A percentile compares a stretch with the other conserved stretches of the same genome.
phyloP scores from a whole-genome alignment of 2,113 vertebrate genomes.

The Xyliphius kryptos region DNA sequence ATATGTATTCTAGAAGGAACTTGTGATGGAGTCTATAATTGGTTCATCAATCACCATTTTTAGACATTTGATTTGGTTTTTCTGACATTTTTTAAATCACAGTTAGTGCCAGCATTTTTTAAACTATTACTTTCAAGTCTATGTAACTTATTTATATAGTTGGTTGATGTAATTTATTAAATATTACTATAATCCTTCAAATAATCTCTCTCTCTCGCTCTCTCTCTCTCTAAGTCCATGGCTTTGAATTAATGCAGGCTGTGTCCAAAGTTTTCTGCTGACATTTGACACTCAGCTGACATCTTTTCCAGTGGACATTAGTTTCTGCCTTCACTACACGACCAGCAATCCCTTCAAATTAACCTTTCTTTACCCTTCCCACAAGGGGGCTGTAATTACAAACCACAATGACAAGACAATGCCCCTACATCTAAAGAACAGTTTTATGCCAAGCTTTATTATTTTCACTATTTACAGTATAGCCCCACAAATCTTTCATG shows the following conservation, averaged over 20 bases:
- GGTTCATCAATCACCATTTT: background rate
- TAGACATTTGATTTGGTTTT: no score
- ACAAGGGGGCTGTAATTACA: slow-evolving; percentile 20
- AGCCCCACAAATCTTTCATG: no score
- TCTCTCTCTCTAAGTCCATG: slow-evolving; percentile 19
- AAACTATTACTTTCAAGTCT: no score
- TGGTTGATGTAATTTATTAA: no score
- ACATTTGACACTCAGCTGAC: slow-evolving; percentile 6
- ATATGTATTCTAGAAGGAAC: background rate
- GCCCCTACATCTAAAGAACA: slow-evolving; percentile 16
- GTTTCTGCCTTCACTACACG: slow-evolving; percentile 14
- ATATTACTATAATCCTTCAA: background rate
- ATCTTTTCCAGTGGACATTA: slow-evolving; percentile 35
- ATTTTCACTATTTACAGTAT: no score
- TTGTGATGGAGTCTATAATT: slow-evolving; percentile 1
- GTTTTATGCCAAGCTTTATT: slow-evolving; percentile 3
- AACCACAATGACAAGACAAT: slow-evolving; percentile 30
- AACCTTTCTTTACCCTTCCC: slow-evolving; percentile 25
- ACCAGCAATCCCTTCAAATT: slow-evolving; percentile 22
- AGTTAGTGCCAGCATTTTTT: no score
- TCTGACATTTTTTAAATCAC: no score
- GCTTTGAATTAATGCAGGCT: slow-evolving; percentile 10
- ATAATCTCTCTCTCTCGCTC: no score
- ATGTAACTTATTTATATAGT: no score
- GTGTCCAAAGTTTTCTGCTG: slow-evolving; percentile 20